Evolutionary conservation across 2,797 vertebrate species (phyloP).

Genomic region (Momotus momota): DNA sequence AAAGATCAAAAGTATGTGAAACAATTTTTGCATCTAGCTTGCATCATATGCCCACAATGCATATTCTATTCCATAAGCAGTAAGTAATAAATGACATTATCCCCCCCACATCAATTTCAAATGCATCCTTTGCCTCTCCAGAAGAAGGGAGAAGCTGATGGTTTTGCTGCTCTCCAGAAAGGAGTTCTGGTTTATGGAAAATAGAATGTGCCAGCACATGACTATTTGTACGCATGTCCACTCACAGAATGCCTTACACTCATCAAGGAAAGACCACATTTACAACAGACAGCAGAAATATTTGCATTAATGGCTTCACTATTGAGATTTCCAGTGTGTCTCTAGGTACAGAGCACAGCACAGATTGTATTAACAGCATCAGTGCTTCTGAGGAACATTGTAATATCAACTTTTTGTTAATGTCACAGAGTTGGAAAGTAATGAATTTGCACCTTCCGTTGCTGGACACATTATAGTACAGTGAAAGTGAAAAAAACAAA

Average conservation of each 20-base stretch:
- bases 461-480: not conserved
- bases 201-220: not conserved
- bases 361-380: not conserved
- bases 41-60: not conserved
- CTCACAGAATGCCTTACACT: not conserved
- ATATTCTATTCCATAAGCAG: not conserved
- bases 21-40: not conserved
- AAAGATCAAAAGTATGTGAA: not conserved
- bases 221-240: not conserved
- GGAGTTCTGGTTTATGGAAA: not conserved
- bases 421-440: not conserved
- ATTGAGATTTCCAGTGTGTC: not conserved
- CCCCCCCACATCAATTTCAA: not conserved
- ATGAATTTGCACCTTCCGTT: constrained; percentile 3
- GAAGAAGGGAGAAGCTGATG: not conserved
- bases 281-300: not conserved
- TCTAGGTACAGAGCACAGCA: not conserved
- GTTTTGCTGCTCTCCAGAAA: not conserved
- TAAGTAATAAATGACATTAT: not conserved
- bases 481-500: not conserved
- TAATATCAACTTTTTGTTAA: not conserved
- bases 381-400: not conserved
- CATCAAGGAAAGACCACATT: not conserved
- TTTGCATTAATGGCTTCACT: not conserved
- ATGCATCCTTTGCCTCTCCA: not conserved